A percentile compares a stretch with the other conserved stretches of the same genome.
Evolutionary conservation across 2,888 invertebrate species (phyloP).

Genomic region (Chirona hameri): DNA sequence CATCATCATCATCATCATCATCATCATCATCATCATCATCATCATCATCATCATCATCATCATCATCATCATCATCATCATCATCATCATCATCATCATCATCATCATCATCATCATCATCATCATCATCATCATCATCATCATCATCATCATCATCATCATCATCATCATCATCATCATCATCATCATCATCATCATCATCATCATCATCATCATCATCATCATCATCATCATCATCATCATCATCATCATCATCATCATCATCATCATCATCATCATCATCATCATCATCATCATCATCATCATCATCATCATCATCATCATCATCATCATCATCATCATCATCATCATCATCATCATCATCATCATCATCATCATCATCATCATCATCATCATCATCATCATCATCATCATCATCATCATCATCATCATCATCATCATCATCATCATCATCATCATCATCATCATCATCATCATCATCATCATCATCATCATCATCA

Average conservation of each 20-base stretch:
- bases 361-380: conserved; percentile 22
- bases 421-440: too few relatives aligned
- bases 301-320: too few relatives aligned
- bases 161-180: conserved; percentile 22
- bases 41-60: background rate
- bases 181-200: too few relatives aligned
- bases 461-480: conserved; percentile 22
- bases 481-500: conserved; percentile 22
- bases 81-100: conserved; percentile 22
- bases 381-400: too few relatives aligned
- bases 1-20: conserved; percentile 22
- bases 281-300: conserved; percentile 22
- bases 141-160: too few relatives aligned
- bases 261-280: too few relatives aligned
- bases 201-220: conserved; percentile 22
- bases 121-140: conserved; percentile 22
- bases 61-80: too few relatives aligned
- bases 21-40: background rate
- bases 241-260: conserved; percentile 22
- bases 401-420: conserved; percentile 22
- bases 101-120: conserved; percentile 22
- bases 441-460: conserved; percentile 22
- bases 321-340: conserved; percentile 22
- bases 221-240: conserved; percentile 22
- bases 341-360: conserved; percentile 22